Evolutionary conservation across 2,888 invertebrate species (phyloP), one percentile per base, ranked within the genome.

Genomic region (Eucriotettix oculatus): DNA sequence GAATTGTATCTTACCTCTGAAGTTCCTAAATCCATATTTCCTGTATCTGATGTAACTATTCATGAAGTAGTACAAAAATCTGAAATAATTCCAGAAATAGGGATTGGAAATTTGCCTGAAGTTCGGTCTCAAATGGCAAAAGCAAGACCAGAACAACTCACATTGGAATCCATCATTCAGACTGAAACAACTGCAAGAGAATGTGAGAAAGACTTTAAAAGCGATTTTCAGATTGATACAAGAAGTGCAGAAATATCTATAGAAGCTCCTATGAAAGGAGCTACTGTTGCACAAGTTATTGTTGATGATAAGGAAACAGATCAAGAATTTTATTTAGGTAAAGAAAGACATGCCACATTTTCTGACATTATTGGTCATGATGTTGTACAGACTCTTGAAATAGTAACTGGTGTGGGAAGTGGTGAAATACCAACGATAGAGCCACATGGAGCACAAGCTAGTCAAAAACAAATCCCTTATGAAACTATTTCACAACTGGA

Each of bases 141-240:
- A 70, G 70, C 68, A 69, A 59, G 69, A 67, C 58, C 67, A 3
- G 69, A 72, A 62, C 73, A 78, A 29, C 67, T 76, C 56, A 68
- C 72, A 17, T 72, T 74, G 60, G 73, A 72, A 66, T 73, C 77
- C 16, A 61, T 78, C 58, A 73, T 78, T 65, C 77, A 77, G 68
- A 76, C 73, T 40, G 78, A 79, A 71, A 71, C 77, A 48, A 66
- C 78, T 52, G 63, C 75, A 42, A 77, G 74, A 40, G 82, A 82
- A 69, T 76, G 71, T 65, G 82, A 81, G 73, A 72, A 69, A 58
- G 64, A 68, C 29, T 69, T 82, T 42, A 54, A 62, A 16, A 62
- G 70, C 58, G 69, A 70, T 62, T 59, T 66, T 40, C 64, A 65
- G 56, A 63, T 65, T 54, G 67, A 67, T 52, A 65, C 63, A 42